A percentile compares a stretch with the other conserved stretches of the same genome.
Conservation (phyloP, 2,797 vertebrate genomes). For the Podarcis siculus region DNA sequence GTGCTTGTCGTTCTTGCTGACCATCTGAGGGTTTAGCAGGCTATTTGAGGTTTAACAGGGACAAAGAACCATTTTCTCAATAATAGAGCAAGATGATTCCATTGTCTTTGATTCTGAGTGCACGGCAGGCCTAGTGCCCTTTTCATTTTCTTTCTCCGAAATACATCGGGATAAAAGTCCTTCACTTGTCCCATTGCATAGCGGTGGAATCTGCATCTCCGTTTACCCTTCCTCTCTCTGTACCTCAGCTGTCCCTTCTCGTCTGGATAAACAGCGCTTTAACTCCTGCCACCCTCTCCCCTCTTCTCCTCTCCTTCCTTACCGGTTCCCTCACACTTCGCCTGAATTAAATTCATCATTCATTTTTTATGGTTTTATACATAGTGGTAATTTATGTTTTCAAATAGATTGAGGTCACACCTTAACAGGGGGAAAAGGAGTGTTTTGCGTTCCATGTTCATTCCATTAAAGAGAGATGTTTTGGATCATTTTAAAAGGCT, state of each 20-base stretch:
- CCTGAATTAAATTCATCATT: slow-evolving; percentile 85
- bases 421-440: slow-evolving; percentile 82
- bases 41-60: neutral
- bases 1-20: neutral
- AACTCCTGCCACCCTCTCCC: slow-evolving; percentile 40
- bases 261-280: slow-evolving; percentile 74
- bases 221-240: slow-evolving; percentile 42
- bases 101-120: slow-evolving; percentile 41
- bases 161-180: slow-evolving; percentile 59
- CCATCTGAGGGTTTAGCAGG: neutral
- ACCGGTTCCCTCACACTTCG: slow-evolving; percentile 75
- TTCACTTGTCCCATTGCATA: slow-evolving; percentile 23
- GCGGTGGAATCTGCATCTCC: slow-evolving; percentile 52
- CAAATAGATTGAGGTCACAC: slow-evolving; percentile 85
- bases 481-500: slow-evolving; percentile 85
- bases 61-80: slow-evolving; percentile 23
- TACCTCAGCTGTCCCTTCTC: slow-evolving; percentile 59
- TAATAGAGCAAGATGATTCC: slow-evolving; percentile 32
- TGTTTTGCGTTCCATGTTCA: slow-evolving; percentile 83
- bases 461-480: slow-evolving; percentile 84
- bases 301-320: slow-evolving; percentile 59
- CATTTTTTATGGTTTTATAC: slow-evolving; percentile 86
- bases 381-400: slow-evolving; percentile 85
- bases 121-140: slow-evolving; percentile 25
- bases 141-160: slow-evolving; percentile 1